These are phyloP conservation scores for Cryptus armator DNA, from an alignment of 2,888 invertebrate genomes.

Conservation along the genomic window DNA sequence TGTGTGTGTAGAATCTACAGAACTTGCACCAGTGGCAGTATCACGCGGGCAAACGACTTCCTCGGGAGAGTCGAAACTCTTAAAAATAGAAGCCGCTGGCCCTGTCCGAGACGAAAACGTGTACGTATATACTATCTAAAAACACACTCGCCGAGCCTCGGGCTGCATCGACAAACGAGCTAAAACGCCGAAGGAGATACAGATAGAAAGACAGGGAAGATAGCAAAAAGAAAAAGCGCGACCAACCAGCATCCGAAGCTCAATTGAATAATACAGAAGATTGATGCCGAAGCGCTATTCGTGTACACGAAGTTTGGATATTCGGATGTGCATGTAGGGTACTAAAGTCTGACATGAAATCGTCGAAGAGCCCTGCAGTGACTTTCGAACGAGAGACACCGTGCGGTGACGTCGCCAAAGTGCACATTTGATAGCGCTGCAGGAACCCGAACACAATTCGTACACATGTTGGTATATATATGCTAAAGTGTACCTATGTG, in stretches of 20 bases:
- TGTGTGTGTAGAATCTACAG: background rate
- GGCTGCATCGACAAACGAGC: conserved; percentile 41
- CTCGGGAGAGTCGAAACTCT: conserved; percentile 45
- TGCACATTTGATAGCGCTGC: conserved; percentile 39
- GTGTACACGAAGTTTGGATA: conserved; percentile 18
- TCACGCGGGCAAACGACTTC: conserved; percentile 18
- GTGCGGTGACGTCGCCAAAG: conserved; percentile 15
- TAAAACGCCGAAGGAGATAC: background rate
- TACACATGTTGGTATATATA: no score
- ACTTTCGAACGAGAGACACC: background rate
- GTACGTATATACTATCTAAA: conserved; percentile 46
- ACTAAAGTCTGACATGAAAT: conserved; percentile 2
- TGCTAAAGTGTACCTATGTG: background rate
- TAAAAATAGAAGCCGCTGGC: conserved; percentile 50
- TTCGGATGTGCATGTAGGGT: conserved; percentile 16
- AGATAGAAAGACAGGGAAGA: conserved; percentile 6
- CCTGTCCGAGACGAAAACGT: conserved; percentile 35
- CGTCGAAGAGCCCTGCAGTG: background rate
- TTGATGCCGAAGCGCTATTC: conserved; percentile 43
- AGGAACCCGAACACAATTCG: background rate
- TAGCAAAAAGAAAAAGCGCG: background rate
- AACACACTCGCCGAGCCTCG: conserved; percentile 30
- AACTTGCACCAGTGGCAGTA: conserved; percentile 5
- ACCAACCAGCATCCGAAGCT: background rate
- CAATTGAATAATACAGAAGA: conserved; percentile 63